Conservation (phyloP, 92 coral and sea anemone species). For the Pocillopora meandrina region DNA sequence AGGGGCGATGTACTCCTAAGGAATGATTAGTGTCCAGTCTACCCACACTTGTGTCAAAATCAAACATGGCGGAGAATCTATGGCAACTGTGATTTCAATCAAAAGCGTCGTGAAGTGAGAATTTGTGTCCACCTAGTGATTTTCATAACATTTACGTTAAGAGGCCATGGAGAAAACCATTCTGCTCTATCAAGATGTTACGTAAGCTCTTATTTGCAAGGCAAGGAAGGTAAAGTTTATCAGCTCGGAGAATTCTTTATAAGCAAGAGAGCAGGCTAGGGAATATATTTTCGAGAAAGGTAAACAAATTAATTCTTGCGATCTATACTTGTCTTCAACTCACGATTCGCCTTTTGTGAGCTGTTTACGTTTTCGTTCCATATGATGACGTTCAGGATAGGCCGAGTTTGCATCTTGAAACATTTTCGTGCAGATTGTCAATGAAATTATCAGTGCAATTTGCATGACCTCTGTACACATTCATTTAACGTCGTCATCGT, state of each 20-base stretch:
- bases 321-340: background rate
- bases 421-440: too few relatives aligned
- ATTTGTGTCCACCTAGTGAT: background rate
- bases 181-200: slow-evolving; percentile 12
- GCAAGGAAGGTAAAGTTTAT: background rate
- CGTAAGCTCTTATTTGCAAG: background rate
- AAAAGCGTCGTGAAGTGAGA: slow-evolving; percentile 13
- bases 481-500: too few relatives aligned
- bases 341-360: background rate
- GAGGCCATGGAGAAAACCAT: slow-evolving; percentile 8
- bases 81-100: slow-evolving; percentile 9
- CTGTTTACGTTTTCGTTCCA: background rate
- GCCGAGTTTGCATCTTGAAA: too few relatives aligned
- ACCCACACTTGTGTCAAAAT: background rate
- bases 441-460: too few relatives aligned
- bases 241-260: background rate
- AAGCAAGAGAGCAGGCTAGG: slow-evolving; percentile 14
- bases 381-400: background rate
- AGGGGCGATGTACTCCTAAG: too few relatives aligned
- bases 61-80: slow-evolving; percentile 21
- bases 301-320: background rate
- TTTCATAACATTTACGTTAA: background rate
- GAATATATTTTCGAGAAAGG: background rate
- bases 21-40: slow-evolving; percentile 4
- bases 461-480: too few relatives aligned